Percentiles rank a stretch among this genome's conserved stretches.
Conservation (phyloP, 2,888 invertebrate genomes). For the Lepidocyrtoides sp. region DNA sequence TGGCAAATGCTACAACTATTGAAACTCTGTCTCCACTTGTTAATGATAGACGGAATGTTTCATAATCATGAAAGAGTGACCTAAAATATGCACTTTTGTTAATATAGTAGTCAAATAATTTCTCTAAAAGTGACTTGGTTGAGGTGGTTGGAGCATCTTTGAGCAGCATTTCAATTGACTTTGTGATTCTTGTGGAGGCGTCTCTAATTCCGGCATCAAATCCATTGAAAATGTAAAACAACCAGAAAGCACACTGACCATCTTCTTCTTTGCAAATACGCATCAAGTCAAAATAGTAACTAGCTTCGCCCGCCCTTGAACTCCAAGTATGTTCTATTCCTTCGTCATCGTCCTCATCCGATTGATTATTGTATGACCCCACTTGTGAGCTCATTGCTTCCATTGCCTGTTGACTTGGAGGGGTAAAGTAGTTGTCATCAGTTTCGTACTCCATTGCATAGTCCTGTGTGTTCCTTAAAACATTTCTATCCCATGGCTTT, state of each 20-base stretch:
- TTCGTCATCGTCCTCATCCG: background rate
- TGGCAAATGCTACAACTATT: slow-evolving; percentile 40
- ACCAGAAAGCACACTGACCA: background rate
- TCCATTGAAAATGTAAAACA: slow-evolving; percentile 41
- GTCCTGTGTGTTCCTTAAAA: background rate
- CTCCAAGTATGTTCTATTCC: background rate
- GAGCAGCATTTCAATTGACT: slow-evolving; percentile 33
- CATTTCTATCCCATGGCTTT: background rate
- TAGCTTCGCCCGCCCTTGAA: background rate
- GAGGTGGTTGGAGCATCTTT: background rate
- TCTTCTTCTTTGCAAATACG: background rate
- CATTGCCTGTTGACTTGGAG: background rate
- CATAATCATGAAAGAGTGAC: background rate
- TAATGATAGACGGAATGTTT: background rate
- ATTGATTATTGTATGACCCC: background rate
- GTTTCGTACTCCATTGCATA: background rate
- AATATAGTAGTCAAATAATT: background rate
- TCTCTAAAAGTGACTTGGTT: background rate
- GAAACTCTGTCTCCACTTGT: background rate
- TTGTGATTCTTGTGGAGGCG: slow-evolving; percentile 40
- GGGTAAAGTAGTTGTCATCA: background rate
- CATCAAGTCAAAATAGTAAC: slow-evolving; percentile 45
- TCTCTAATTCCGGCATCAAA: slow-evolving; percentile 39
- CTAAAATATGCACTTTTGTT: background rate
- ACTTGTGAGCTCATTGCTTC: background rate